phyloP scores from a whole-genome alignment of 1,140 invertebrate genomes.

The Colletes latitarsis region DNA sequence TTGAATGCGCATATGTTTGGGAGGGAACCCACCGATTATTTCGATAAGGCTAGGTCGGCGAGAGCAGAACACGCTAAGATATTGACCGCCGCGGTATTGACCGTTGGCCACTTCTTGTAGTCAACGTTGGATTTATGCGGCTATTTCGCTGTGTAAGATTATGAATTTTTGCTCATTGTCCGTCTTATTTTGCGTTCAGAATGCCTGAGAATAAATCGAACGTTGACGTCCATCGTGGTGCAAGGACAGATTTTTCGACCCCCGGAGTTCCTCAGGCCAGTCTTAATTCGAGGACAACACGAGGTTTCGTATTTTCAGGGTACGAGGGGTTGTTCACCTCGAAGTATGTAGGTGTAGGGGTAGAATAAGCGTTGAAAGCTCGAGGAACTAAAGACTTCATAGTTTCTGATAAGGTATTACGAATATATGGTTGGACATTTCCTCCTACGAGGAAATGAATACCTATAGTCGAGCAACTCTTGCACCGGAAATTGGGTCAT shows the following conservation, averaged over 20 bases:
- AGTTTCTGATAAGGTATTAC: not conserved
- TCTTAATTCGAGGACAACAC: not conserved
- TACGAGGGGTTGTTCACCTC: conserved; percentile 30
- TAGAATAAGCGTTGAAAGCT: not conserved
- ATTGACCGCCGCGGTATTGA: conserved; percentile 79
- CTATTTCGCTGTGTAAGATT: conserved; percentile 10
- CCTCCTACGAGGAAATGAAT: too few species aligned
- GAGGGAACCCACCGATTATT: conserved; percentile 45
- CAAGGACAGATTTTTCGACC: too few species aligned
- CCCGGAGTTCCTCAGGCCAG: not conserved
- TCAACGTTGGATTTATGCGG: conserved; percentile 26
- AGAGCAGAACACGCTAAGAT: conserved; percentile 75
- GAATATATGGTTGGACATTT: not conserved
- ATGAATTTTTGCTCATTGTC: not conserved
- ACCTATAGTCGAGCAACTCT: too few species aligned
- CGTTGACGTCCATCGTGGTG: too few species aligned
- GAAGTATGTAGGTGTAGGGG: not conserved
- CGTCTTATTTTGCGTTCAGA: not conserved
- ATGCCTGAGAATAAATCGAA: too few species aligned
- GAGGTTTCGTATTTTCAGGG: conserved; percentile 5
- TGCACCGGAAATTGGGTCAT: too few species aligned
- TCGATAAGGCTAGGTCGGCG: conserved; percentile 67
- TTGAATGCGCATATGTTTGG: conserved; percentile 62
- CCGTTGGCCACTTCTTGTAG: conserved; percentile 70
- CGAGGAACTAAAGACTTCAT: conserved; percentile 1